Evolutionary conservation across 2,797 vertebrate genomes (phyloP).

Genomic region (Carapus acus): DNA sequence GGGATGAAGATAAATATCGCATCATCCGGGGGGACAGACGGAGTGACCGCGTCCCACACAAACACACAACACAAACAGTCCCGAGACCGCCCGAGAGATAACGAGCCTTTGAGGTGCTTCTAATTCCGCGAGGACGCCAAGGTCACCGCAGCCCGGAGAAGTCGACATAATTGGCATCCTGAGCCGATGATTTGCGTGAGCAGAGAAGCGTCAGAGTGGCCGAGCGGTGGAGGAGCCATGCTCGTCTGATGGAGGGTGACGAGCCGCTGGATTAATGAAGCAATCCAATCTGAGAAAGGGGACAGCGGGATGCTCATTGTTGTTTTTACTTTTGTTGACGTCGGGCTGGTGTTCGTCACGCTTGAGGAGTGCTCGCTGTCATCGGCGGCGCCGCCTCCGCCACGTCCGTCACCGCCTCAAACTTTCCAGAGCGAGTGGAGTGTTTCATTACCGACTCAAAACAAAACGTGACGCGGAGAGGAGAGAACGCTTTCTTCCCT

Average conservation of each 20-base stretch:
- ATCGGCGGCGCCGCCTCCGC: too few relatives aligned
- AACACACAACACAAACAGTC: constrained; percentile 1
- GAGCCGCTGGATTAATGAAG: constrained; percentile 23
- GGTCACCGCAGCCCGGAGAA: constrained; percentile 29
- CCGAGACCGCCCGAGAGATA: constrained; percentile 16
- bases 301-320: background rate
- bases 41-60: background rate
- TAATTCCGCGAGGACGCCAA: constrained; percentile 10
- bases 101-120: constrained; percentile 15
- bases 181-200: constrained; percentile 40
- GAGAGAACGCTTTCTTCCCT: too few relatives aligned
- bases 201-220: constrained; percentile 25
- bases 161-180: constrained; percentile 45
- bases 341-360: background rate
- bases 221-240: constrained; percentile 10
- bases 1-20: constrained; percentile 14
- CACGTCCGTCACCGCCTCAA: background rate
- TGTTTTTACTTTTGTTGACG: constrained; percentile 1
- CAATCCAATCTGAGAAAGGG: constrained; percentile 13
- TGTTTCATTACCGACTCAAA: background rate
- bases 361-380: too few relatives aligned
- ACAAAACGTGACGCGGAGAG: too few relatives aligned
- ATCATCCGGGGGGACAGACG: background rate
- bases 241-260: constrained; percentile 29
- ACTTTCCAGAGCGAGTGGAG: background rate